Base-by-base conservation (phyloP, 2,888 invertebrate species). In the Trichacis sp. region DNA sequence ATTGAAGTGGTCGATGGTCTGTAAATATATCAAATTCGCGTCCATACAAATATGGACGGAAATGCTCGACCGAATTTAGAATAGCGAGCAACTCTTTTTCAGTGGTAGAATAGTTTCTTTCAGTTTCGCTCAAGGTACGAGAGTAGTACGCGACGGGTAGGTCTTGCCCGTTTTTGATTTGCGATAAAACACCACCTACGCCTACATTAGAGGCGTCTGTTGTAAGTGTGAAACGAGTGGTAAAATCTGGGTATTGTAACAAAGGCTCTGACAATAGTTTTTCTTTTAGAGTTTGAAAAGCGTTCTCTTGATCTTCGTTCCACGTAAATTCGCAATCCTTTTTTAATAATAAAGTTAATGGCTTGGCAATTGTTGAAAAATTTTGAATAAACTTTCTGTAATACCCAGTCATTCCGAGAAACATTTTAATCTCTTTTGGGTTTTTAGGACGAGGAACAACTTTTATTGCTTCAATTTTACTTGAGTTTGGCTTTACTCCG, bases 401-500 rank as follows among this genome's bases (percentile, higher is more conserved):
- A 33, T 68, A 72, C 1, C 67, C 59, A 6, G 57, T 63, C 1
- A 72, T 30, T 1, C 65, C 70, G 9, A 71, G 42, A 24, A 72
- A 73, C 33, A 54, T 40, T 11, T 51, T 33, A 5, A 72, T 40
- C 4, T 68, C 54, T 24, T 72, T 69, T 12, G 46, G 59, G 8
- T 48, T 65, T 8, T 15, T 55, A 33, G 55, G 64, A 9, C 30
- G 12, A 20, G 65, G 57, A 40, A 59, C 58, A 61, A 18, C 55
- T 17, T 52, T 45, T 62, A 74, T 59, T 9, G 76, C 73, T 9
- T 43, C 58, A 1, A 72, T 29, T 47, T 77, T 77, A 0, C 51
- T 56, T 1, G 69, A 68, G 43, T 75, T 73, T n/a, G 74, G 70
- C 36, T 58, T 47, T 2, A 80, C 64, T 1, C 76, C 76, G 2